Conservation (phyloP, 2,888 invertebrate genomes). For the Zhengitettix transpicula region DNA sequence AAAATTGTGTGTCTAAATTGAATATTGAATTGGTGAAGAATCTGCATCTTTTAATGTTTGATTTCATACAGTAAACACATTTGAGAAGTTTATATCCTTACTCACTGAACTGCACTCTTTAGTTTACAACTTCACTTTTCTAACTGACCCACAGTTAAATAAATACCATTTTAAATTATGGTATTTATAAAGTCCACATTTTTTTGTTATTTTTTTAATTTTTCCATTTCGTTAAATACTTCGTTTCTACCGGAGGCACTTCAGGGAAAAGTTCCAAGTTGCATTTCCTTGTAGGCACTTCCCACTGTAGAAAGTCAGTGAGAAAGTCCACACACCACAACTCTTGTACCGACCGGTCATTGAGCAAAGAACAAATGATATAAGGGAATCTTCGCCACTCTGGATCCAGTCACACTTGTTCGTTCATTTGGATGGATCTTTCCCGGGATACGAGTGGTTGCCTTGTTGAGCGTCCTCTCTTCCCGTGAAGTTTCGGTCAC, state of each 20-base stretch:
- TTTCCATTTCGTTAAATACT: neutral
- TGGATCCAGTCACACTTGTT: neutral
- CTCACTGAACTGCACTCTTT: neutral
- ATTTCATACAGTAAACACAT: constrained; percentile 2
- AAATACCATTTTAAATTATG: no score
- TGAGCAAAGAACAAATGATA: constrained; percentile 18
- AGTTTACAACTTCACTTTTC: neutral
- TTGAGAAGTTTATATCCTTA: neutral
- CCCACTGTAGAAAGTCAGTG: constrained; percentile 1
- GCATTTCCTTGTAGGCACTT: constrained; percentile 15
- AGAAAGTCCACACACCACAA: constrained; percentile 2
- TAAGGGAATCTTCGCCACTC: constrained; percentile 5
- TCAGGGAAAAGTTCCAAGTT: constrained; percentile 16
- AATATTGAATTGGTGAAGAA: constrained; percentile 12
- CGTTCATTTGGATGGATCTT: constrained; percentile 7
- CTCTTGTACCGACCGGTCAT: constrained; percentile 14
- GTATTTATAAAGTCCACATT: constrained; percentile 1
- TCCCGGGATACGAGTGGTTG: constrained; percentile 1
- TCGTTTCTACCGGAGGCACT: constrained; percentile 17
- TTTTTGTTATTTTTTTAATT: neutral
- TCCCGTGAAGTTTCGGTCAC: constrained; percentile 1
- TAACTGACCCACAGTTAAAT: no score
- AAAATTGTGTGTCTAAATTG: constrained; percentile 9
- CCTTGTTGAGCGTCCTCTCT: constrained; percentile 2
- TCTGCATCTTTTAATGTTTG: constrained; percentile 6